Evolutionary conservation across 2,888 invertebrate genomes (phyloP).

Genomic region (Dysmachus trigonus): DNA sequence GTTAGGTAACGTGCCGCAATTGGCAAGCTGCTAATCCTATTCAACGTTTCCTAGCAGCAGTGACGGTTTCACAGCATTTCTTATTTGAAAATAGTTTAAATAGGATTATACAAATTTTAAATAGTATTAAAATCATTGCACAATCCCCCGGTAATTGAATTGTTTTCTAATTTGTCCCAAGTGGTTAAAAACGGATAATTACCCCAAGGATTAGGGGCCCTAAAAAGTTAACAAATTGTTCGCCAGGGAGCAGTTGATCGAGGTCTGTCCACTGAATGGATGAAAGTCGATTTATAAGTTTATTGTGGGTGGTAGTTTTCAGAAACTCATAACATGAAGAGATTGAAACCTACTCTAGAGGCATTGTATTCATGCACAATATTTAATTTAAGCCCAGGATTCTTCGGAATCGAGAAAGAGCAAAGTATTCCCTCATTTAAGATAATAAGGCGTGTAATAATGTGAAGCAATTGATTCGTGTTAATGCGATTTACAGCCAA

Average conservation of each 20-base stretch:
- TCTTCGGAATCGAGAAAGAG: not conserved
- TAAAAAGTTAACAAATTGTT: not conserved
- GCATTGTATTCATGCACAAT: not conserved
- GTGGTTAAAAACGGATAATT: not conserved
- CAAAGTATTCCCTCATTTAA: not conserved
- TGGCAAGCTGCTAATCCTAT: no score
- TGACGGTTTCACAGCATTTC: no score
- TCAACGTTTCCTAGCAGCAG: no score
- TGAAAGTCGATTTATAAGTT: not conserved
- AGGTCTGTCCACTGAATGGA: not conserved
- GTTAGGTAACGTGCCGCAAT: no score
- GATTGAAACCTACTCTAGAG: not conserved
- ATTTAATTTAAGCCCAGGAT: not conserved
- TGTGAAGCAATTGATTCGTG: not conserved
- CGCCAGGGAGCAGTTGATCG: not conserved
- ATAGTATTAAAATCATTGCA: not conserved
- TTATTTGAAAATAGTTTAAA: not conserved
- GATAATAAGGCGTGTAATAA: not conserved
- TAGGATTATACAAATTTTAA: no score
- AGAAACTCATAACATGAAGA: not conserved
- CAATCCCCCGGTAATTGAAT: not conserved
- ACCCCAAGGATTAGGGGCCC: not conserved
- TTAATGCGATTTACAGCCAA: not conserved
- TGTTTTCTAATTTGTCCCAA: not conserved
- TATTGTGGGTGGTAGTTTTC: not conserved